Evolutionary conservation across 2,888 invertebrate genomes (phyloP).

Genomic region (Strigamia maritima): DNA sequence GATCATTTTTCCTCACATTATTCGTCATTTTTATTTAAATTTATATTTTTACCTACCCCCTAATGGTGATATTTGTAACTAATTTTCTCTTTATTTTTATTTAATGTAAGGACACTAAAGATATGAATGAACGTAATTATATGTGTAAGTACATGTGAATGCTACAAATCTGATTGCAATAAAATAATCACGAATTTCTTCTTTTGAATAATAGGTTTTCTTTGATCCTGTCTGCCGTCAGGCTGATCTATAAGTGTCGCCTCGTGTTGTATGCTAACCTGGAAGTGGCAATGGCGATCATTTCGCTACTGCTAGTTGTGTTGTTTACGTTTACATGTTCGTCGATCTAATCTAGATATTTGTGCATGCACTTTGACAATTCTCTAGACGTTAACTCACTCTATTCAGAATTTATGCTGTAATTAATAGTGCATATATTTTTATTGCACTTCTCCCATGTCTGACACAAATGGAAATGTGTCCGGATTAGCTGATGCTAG

Average conservation of each 20-base stretch:
- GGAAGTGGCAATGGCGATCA: background rate
- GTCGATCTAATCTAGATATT: background rate
- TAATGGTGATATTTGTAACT: background rate
- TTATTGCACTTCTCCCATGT: background rate
- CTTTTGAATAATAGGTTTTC: background rate
- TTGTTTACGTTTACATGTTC: background rate
- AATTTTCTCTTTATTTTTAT: background rate
- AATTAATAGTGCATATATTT: background rate
- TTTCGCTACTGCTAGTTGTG: background rate
- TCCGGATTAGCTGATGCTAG: background rate
- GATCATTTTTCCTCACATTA: too few species aligned
- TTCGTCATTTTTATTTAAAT: too few species aligned
- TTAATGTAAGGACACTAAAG: background rate
- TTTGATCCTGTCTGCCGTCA: background rate
- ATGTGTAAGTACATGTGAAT: background rate
- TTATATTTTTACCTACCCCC: background rate
- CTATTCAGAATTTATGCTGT: background rate
- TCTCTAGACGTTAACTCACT: background rate
- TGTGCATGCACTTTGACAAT: background rate
- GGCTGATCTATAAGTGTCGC: background rate
- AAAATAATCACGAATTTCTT: background rate
- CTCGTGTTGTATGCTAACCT: background rate
- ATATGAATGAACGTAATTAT: background rate
- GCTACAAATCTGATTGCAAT: background rate
- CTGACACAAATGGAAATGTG: constrained; percentile 24